Evolutionary conservation across 30 jellyfish, hydroid and myxozoan species (phyloP).

Genomic region (Aurelia sp.): DNA sequence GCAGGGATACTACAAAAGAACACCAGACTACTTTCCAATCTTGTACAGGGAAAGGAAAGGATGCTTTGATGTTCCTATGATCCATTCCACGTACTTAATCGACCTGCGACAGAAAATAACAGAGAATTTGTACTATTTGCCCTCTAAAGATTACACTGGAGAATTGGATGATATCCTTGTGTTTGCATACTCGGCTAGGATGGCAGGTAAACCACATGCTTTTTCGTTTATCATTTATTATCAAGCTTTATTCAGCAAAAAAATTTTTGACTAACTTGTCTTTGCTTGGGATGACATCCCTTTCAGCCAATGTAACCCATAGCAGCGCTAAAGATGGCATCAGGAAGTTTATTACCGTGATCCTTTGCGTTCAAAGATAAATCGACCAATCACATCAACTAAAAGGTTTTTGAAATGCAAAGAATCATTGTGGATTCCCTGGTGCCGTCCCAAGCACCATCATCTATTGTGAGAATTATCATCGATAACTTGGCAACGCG

Average conservation of each 20-base stretch:
- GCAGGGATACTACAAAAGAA: slow-evolving; percentile 95
- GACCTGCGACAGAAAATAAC: slow-evolving; percentile 73
- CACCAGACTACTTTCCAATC: slow-evolving; percentile 77
- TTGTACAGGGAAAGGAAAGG: slow-evolving; percentile 79
- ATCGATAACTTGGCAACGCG: no score
- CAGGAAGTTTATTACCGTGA: no score
- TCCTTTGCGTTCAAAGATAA: no score
- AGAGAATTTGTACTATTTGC: slow-evolving; percentile 73
- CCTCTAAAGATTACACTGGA: slow-evolving; percentile 54
- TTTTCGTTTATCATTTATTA: neutral
- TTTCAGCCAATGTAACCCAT: no score
- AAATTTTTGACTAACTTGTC: no score
- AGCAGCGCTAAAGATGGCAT: no score
- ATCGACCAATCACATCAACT: no score
- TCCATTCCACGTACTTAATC: slow-evolving; percentile 88
- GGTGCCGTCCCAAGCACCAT: no score
- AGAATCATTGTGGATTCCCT: no score
- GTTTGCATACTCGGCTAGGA: slow-evolving; percentile 88
- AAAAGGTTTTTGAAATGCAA: no score
- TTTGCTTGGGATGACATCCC: no score
- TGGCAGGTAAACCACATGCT: slow-evolving; percentile 58
- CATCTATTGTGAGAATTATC: no score
- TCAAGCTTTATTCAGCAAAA: neutral
- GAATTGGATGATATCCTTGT: slow-evolving; percentile 88
- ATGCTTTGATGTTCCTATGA: slow-evolving; percentile 91